phyloP scores from a whole-genome alignment of 2,113 vertebrate species.

The Noturus placidus region DNA sequence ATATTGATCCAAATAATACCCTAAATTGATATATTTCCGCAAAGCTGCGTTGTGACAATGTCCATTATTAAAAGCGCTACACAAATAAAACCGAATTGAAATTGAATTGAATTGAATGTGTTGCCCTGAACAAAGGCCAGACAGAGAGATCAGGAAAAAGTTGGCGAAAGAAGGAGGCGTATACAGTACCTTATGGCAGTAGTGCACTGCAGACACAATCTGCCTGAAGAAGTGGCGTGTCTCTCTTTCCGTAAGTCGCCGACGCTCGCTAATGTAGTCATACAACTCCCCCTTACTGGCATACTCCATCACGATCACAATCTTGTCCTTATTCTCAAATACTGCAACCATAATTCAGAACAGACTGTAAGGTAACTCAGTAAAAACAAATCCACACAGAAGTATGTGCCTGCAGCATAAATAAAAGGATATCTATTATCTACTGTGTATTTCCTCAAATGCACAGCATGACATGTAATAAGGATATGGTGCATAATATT shows the following conservation, averaged over 20 bases:
- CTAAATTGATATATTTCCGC: too few relatives aligned
- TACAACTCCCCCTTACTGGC: slow-evolving; percentile 86
- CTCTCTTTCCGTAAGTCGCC: slow-evolving; percentile 80
- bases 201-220: slow-evolving; percentile 85
- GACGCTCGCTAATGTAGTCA: slow-evolving; percentile 85
- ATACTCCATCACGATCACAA: slow-evolving; percentile 85
- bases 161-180: background rate
- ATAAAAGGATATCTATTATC: slow-evolving; percentile 25
- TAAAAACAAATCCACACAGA: slow-evolving; percentile 8
- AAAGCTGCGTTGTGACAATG: too few relatives aligned
- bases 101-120: background rate
- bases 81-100: too few relatives aligned
- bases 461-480: slow-evolving; percentile 37
- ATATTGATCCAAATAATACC: too few relatives aligned
- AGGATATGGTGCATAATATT: slow-evolving; percentile 11
- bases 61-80: too few relatives aligned
- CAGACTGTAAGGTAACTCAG: slow-evolving; percentile 1
- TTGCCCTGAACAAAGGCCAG: slow-evolving; percentile 16
- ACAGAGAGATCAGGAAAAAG: background rate
- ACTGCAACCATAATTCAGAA: slow-evolving; percentile 64
- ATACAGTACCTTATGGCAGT: slow-evolving; percentile 82
- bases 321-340: slow-evolving; percentile 91
- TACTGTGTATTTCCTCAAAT: slow-evolving; percentile 27
- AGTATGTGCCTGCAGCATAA: background rate
- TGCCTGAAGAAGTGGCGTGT: slow-evolving; percentile 87